Evolutionary conservation across 1,140 invertebrate genomes (phyloP).

Genomic region (Sycophaga agraensis): DNA sequence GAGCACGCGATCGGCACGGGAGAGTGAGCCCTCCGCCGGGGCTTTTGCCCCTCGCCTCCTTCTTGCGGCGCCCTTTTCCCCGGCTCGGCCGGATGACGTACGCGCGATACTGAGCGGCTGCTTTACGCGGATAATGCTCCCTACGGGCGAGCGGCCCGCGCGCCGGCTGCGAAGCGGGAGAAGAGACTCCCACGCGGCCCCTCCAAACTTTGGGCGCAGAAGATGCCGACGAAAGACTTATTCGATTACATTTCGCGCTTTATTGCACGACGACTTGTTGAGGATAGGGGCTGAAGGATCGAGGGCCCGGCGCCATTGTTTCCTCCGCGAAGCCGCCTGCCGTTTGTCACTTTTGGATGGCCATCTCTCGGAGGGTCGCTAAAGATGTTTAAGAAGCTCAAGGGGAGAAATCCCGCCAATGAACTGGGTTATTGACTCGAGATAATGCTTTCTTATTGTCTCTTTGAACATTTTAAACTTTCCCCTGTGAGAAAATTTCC

Average conservation of each 20-base stretch:
- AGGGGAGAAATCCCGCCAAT: too few species aligned
- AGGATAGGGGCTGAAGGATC: too few species aligned
- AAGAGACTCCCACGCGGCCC: not conserved
- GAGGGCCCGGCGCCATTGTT: not conserved
- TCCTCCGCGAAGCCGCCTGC: too few species aligned
- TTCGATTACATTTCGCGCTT: slow-evolving; percentile 10
- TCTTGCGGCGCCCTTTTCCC: not conserved
- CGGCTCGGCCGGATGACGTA: not conserved
- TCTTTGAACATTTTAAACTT: too few species aligned
- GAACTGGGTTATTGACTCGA: too few species aligned
- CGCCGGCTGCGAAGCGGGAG: not conserved
- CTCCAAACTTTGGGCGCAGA: not conserved
- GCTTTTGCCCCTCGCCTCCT: not conserved
- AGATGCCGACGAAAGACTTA: not conserved
- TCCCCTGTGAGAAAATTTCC: too few species aligned
- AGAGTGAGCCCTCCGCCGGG: too few species aligned
- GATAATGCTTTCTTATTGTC: too few species aligned
- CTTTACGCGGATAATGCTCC: slow-evolving; percentile 12
- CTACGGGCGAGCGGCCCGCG: not conserved
- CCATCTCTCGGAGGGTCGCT: too few species aligned
- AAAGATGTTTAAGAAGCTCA: too few species aligned
- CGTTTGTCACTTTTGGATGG: too few species aligned
- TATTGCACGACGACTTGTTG: not conserved
- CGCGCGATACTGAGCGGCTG: slow-evolving; percentile 7
- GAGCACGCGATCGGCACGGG: too few species aligned